Evolutionary conservation across 2,888 invertebrate species (phyloP), one percentile per base, ranked within the genome.

Genomic region (Nomada lathburiana): DNA sequence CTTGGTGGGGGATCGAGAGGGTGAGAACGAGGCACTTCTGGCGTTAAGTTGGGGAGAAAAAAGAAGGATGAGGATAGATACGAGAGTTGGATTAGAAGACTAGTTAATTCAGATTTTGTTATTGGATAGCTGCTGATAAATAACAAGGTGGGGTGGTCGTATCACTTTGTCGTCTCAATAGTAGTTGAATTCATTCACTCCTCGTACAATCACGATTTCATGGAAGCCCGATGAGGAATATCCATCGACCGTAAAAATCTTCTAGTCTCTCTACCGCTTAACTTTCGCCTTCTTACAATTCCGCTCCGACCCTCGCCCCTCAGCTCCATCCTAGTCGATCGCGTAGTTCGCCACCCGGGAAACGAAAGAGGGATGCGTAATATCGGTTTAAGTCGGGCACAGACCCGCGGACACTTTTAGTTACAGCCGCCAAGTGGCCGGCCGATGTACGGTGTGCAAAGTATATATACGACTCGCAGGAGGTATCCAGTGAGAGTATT

Each of bases 321-420:
- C 63, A 13, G 18, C 20, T 42, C 44, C 60, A 47, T 26, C 47
- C 59, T 50, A 64, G 36, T 44, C 23, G n/a, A 70, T 64, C 76
- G 47, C 18, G 71, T 76, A 82, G 76, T 73, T 82, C 67, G 76
- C 36, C 57, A 57, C 16, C 23, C 44, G 57, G 60, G 36, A 50
- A 62, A 73, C 78, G 71, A 75, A 75, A 82, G 36, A 36, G 29
- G 47, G 26, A 62, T 47, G 44, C 59, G 77, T 76, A 71, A 79
- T 64, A 65, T 76, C 71, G 73, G 65, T 69, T 78, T 74, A 75
- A 80, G 74, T 73, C 81, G 79, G 79, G 42, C 79, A 76, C 64
- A 55, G 53, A 69, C 55, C 75, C 60, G 63, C 59, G 62, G 84
- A 82, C 77, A 79, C 76, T 81, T 73, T 81, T 73, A 76, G 81